phyloP scores from a whole-genome alignment of 2,797 vertebrate species.

The Enteromius unitaeniatus region DNA sequence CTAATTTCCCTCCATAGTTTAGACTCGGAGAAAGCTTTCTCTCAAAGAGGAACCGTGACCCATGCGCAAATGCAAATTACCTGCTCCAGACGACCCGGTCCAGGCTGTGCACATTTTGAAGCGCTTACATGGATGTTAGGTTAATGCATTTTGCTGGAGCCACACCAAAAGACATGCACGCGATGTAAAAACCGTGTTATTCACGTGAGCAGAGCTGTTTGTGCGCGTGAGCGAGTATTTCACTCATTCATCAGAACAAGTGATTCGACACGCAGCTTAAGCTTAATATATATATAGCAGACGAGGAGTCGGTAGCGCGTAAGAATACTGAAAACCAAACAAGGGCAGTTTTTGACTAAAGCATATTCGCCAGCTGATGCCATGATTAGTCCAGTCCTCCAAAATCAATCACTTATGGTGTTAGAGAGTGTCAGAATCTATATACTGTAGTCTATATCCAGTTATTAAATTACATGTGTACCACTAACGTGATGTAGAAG shows the following conservation, averaged over 20 bases:
- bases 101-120: slow-evolving; percentile 79
- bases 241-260: slow-evolving; percentile 90
- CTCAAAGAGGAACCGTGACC: slow-evolving; percentile 76
- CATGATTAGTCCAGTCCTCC: slow-evolving; percentile 3
- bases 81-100: slow-evolving; percentile 82
- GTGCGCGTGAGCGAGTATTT: slow-evolving; percentile 86
- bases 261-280: slow-evolving; percentile 89
- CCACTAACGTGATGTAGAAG: not conserved
- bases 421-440: not conserved
- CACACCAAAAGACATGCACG: slow-evolving; percentile 73
- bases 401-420: not conserved
- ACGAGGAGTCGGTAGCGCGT: slow-evolving; percentile 78
- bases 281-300: slow-evolving; percentile 47
- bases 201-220: slow-evolving; percentile 87
- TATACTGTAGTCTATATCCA: too few relatives aligned
- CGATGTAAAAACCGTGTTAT: slow-evolving; percentile 86
- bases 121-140: slow-evolving; percentile 73
- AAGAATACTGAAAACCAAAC: slow-evolving; percentile 66
- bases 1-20: slow-evolving; percentile 79
- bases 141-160: slow-evolving; percentile 66
- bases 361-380: slow-evolving; percentile 1
- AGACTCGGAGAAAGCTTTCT: slow-evolving; percentile 70
- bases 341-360: not conserved
- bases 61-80: slow-evolving; percentile 81
- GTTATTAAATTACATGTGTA: not conserved